These are phyloP conservation scores for Drosophila borborema DNA, from an alignment of 2,888 invertebrate genomes.

Conservation along the genomic window DNA sequence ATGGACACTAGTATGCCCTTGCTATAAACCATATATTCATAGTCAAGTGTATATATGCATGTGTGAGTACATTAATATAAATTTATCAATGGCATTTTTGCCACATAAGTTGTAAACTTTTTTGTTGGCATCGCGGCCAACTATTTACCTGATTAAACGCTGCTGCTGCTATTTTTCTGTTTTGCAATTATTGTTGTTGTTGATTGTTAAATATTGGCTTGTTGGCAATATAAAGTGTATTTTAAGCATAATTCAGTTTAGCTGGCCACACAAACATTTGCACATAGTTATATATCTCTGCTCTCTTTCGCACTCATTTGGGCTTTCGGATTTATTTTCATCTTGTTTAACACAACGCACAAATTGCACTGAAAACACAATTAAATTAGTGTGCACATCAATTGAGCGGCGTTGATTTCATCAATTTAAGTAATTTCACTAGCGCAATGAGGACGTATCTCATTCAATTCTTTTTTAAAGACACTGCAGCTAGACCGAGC, in stretches of 20 bases:
- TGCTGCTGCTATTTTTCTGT: slow-evolving; percentile 54
- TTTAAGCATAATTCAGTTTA: slow-evolving; percentile 71
- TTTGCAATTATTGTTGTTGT: slow-evolving; percentile 10
- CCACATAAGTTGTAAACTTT: slow-evolving; percentile 34
- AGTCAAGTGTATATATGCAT: neutral
- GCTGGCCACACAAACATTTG: slow-evolving; percentile 42
- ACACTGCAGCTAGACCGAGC: slow-evolving; percentile 27
- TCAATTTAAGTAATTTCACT: slow-evolving; percentile 61
- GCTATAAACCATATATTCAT: slow-evolving; percentile 15
- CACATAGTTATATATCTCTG: slow-evolving; percentile 30
- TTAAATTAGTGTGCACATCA: slow-evolving; percentile 36
- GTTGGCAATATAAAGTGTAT: slow-evolving; percentile 73
- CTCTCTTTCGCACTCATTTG: slow-evolving; percentile 20
- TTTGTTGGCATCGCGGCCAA: slow-evolving; percentile 38
- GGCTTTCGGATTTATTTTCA: slow-evolving; percentile 32
- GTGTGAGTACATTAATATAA: slow-evolving; percentile 12
- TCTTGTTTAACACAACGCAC: slow-evolving; percentile 28
- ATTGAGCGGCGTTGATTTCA: slow-evolving; percentile 36
- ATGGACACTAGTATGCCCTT: slow-evolving; percentile 46
- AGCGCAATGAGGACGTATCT: slow-evolving; percentile 51
- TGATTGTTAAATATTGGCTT: slow-evolving; percentile 49
- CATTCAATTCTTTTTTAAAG: slow-evolving; percentile 15
- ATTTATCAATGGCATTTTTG: slow-evolving; percentile 62
- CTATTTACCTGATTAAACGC: slow-evolving; percentile 63
- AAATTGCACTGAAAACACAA: slow-evolving; percentile 32